Base-by-base conservation (phyloP, 2,888 invertebrate species). In the Campaea margaritaria region DNA sequence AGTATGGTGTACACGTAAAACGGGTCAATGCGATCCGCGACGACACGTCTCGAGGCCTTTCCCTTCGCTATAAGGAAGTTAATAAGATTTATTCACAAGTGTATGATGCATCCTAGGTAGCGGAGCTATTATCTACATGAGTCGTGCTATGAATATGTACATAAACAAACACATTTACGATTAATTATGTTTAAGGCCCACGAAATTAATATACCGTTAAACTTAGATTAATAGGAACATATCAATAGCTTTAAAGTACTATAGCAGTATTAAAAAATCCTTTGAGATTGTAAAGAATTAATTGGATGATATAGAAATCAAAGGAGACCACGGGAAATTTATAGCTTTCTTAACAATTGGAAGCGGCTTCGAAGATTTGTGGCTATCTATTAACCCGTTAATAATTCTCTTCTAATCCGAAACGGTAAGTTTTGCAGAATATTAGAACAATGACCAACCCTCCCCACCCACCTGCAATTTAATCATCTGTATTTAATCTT, bases 1-100 rank as follows among this genome's bases (percentile, higher is more conserved):
- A 47, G 43, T 56, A 55, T 45, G 44, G 14, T 31, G 51, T 48
- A 70, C 70, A 72, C 67, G 69, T 70, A 70, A 84, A 83, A 73
- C 74, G 76, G 87, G 87, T 86, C 87, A 86, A 83, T 86, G 87
- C 74, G 77, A 85, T 70, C 76, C 66, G 64, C 78, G 74, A 73
- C 73, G 75, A 74, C 75, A 77, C 72, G 73, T 72, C 72, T 70
- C 81, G 83, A 83, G 86, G 86, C 82, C 79, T 78, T 83, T 82
- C 80, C 83, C 81, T 81, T 70, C 74, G 71, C 69, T 64, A 74
- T 72, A 70, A 81, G 82, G 82, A 81, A 82, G 76, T 75, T 72
- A 72, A 76, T 75, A 69, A 74, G 68, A 76, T 77, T 75, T 79
- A 79, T 76, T 72, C 70, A 69, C 68, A 65, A 61, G 47, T 50